Base-by-base conservation (phyloP, 2,888 invertebrate genomes). In the Eupithecia exiguata region DNA sequence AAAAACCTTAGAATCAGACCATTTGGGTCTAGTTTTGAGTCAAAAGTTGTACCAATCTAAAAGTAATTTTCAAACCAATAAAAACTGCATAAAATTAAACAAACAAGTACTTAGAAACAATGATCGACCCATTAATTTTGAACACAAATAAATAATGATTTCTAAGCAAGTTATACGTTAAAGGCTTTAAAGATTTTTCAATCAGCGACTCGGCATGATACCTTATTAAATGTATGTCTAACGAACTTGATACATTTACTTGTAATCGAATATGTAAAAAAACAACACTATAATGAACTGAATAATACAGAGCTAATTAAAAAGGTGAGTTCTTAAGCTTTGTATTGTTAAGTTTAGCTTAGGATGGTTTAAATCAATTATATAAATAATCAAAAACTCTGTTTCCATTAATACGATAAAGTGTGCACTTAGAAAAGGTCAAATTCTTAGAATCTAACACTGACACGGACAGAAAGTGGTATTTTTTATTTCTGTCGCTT, bases 141-240 rank as follows among this genome's bases (percentile, higher is more conserved):
- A 76, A 72, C 58, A 83, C 82, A 83, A 83, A 86, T 81, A 65
- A 78, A 82, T 82, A 84, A 82, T 38, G 36, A 38, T 65, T 80
- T 86, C 84, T 82, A 75, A 80, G 80, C 83, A 82, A 81, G 83
- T 82, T 81, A 82, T 82, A 53, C 12, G 21, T 58, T 58, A 83
- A 80, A 77, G 72, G 69, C 69, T 83, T 83, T 75, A 74, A 78
- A 88, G 86, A 87, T 87, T 92, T 91, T 92, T 91, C 91, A 92
- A 92, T 92, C 92, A 89, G 76, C 81, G 58, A 76, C 92, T 9
- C 92, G 91, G 92, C 88, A 77, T 89, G 92, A 79, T 73, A 78
- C 84, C 89, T 88, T 87, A 91, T 92, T 91, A 91, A 86, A 89
- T 84, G 81, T 88, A 87, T 91, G 92, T 92, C 90, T 89, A 91